Base-by-base conservation (phyloP, 2,113 vertebrate genomes). In the Dasyornis broadbenti region DNA sequence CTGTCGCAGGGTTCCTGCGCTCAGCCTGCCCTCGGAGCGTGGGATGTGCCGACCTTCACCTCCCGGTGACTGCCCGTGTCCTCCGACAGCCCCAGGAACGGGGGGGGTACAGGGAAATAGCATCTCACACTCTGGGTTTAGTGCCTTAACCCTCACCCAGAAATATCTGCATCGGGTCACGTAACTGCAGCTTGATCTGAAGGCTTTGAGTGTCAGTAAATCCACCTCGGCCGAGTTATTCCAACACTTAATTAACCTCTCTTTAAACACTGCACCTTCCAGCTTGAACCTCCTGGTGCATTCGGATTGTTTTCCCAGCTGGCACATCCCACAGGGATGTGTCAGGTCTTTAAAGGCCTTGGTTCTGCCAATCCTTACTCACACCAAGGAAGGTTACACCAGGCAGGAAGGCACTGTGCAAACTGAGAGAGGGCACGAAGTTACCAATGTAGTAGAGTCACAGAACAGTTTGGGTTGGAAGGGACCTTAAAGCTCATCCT, bases 101-200 rank as follows among this genome's bases (percentile, higher is more conserved):
- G 31, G 26, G 26, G 2, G 15, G 16, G 15, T 10, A 1, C 17
- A 20, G 56, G 30, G 20, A 37, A 60, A 61, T 3, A n/a, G 0
- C 2, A 0, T 2, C 16, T 26, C 4, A 2, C 13, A 4, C 6
- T 28, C 56, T 7, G 5, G 21, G 3, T 84, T 21, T 4, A 15
- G 27, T 6, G 16, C 19, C 30, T 24, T 7, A 0, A 7, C 42
- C 40, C 81, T 86, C 23, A 0, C 35, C 4, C 56, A 47, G 57
- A 27, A 20, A 65, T 37, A 37, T 42, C 76, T 9, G 20, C 65
- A 33, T 11, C 80, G 14, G 28, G 20, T 35, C 59, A 20, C 15
- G 14, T 19, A 68, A 14, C 33, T 60, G 54, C 3, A 39, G 83
- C 39, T 49, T 5, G 11, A 42, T 40, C 70, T 30, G 54, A 39